Conservation (phyloP, 2,113 vertebrate genomes). For the Holacanthus passer region DNA sequence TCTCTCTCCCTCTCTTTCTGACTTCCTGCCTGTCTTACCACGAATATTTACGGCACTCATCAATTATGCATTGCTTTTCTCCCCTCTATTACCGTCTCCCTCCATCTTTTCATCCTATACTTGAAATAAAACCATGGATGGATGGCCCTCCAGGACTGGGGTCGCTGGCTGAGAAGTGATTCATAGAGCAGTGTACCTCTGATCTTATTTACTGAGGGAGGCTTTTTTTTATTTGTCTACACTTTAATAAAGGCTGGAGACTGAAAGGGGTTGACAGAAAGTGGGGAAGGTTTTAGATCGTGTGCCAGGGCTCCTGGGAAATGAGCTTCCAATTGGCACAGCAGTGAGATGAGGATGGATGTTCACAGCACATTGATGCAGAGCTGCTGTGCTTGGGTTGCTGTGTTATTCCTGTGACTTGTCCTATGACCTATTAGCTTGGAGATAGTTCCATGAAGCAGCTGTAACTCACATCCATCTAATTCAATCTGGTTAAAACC, state of each 20-base stretch:
- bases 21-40: slow-evolving; percentile 21
- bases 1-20: slow-evolving; percentile 42
- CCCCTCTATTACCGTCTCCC: slow-evolving; percentile 29
- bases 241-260: slow-evolving; percentile 26
- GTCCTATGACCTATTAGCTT: not conserved
- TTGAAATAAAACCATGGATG: slow-evolving; percentile 45
- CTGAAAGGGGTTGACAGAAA: slow-evolving; percentile 32
- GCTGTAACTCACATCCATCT: not conserved
- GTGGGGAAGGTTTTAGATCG: slow-evolving; percentile 33
- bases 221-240: slow-evolving; percentile 27
- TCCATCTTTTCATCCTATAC: slow-evolving; percentile 42
- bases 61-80: slow-evolving; percentile 72
- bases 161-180: slow-evolving; percentile 43
- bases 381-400: not conserved
- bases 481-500: not conserved
- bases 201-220: slow-evolving; percentile 53
- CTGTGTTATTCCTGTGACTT: not conserved
- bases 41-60: slow-evolving; percentile 65
- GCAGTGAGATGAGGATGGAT: slow-evolving; percentile 39
- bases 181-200: slow-evolving; percentile 48
- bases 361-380: slow-evolving; percentile 16
- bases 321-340: slow-evolving; percentile 24
- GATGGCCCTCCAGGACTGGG: slow-evolving; percentile 22
- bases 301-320: slow-evolving; percentile 38
- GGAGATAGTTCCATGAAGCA: not conserved